These are phyloP conservation scores for Creontiades dilutus DNA, from an alignment of 2,888 invertebrate genomes.

Conservation along the genomic window DNA sequence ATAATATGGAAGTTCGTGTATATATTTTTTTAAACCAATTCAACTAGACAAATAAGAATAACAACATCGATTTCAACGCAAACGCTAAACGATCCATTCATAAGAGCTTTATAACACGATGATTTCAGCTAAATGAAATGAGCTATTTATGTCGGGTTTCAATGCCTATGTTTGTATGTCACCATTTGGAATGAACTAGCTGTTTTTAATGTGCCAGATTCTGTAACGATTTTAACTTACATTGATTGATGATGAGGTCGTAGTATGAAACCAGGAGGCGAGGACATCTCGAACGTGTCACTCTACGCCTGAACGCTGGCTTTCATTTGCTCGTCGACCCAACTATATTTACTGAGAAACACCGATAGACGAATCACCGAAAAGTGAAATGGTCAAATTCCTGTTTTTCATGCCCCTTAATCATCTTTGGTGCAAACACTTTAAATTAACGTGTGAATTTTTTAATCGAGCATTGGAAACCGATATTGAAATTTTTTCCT, in stretches of 20 bases:
- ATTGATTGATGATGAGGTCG: background rate
- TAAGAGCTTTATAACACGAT: background rate
- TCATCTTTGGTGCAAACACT: no score
- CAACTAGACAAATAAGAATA: background rate
- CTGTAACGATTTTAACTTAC: background rate
- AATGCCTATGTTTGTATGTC: background rate
- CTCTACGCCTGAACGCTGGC: conserved; percentile 28
- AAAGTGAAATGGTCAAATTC: conserved; percentile 2
- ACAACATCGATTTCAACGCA: background rate
- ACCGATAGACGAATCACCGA: conserved; percentile 15
- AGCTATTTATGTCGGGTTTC: background rate
- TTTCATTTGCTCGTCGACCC: conserved; percentile 49
- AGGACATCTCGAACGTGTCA: background rate
- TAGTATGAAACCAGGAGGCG: background rate
- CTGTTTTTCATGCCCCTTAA: background rate
- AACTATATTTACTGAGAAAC: conserved; percentile 55
- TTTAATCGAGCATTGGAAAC: no score
- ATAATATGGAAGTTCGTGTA: background rate
- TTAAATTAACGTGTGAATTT: no score
- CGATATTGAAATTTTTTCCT: no score
- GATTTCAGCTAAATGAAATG: background rate
- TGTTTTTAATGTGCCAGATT: background rate
- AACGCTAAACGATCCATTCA: conserved; percentile 23
- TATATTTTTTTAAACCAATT: conserved; percentile 37
- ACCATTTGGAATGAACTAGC: background rate